Evolutionary conservation across 1,140 invertebrate species (phyloP), one percentile per base, ranked within the genome.

Genomic region (Cotesia vestalis): DNA sequence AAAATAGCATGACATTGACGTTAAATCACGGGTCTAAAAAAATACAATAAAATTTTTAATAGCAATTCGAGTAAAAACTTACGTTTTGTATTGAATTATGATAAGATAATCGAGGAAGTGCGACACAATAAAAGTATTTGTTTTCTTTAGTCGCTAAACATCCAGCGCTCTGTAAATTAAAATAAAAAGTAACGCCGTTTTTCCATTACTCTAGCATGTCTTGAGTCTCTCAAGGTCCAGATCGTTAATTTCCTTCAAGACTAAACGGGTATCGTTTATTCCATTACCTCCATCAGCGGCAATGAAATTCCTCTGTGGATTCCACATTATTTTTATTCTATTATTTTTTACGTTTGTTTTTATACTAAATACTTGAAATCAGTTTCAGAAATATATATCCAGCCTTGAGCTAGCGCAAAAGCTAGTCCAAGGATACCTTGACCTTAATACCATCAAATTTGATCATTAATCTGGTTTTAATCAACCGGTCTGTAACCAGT

Each of bases 231-330:
- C 63, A 66, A 66, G 63, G 63, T 12, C 35, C 20, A 46, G 20
- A 52, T 66, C n/a, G 38, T 66, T 51, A 17, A 66, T 66, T 46
- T 52, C 20, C 60, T 62, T 62, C 60, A 62, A 62, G 36, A 52
- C 63, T 17, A 52, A 66, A 46, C 46, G 20, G 46, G 63, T 46
- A 38, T 66, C 27, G 27, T 38, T 46, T 40, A 40, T 52, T n/a
- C 36, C 14, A 17, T 66, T 36, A 36, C 60, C 36, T 69, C 51
- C 34, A 57, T 20, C 20, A 38, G 17, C 38, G 66, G 66, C 71
- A 75, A 76, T 75, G 73, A 73, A 70, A 75, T 76, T 76, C 75
- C 73, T 74, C 66, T 5, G 20, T 11, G n/a, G 63, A 66, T 46
- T 38, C 38, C 40, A 62, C 35, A 12, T 38, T 62, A 12, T 62